Evolutionary conservation across 2,113 vertebrate genomes (phyloP).

Genomic region (Baryphthengus martii): DNA sequence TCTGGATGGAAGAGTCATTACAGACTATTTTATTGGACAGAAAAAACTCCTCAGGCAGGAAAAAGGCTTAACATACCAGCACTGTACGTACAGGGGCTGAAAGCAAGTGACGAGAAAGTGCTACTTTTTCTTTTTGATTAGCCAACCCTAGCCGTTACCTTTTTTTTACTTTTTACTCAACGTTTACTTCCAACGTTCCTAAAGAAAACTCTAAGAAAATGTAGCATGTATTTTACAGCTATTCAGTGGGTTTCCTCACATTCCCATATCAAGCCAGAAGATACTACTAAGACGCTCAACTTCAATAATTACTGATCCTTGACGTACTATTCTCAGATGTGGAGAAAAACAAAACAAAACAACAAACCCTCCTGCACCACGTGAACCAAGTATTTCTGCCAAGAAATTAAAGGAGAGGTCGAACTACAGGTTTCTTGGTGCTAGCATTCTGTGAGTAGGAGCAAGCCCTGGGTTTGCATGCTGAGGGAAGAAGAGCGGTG

Average conservation of each 20-base stretch:
- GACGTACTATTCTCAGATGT: neutral
- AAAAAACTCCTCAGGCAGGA: neutral
- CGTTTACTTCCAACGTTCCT: neutral
- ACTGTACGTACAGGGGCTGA: neutral
- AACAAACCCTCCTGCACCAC: neutral
- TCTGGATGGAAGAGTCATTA: neutral
- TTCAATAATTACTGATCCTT: neutral
- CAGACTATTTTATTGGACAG: neutral
- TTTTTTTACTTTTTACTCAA: too few species aligned
- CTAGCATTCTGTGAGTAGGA: neutral
- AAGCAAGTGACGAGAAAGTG: neutral
- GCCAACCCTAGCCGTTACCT: neutral
- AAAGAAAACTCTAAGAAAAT: neutral
- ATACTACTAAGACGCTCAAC: neutral
- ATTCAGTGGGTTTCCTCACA: neutral
- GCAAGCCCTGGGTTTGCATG: neutral
- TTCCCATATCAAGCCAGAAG: neutral
- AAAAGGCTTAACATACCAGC: neutral
- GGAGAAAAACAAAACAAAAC: too few species aligned
- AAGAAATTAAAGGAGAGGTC: neutral
- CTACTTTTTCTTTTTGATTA: neutral
- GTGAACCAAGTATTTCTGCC: neutral
- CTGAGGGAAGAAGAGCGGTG: neutral
- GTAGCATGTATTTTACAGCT: neutral
- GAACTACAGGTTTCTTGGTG: neutral